phyloP scores from a whole-genome alignment of 2,797 vertebrate genomes.

The Paguma larvata region DNA sequence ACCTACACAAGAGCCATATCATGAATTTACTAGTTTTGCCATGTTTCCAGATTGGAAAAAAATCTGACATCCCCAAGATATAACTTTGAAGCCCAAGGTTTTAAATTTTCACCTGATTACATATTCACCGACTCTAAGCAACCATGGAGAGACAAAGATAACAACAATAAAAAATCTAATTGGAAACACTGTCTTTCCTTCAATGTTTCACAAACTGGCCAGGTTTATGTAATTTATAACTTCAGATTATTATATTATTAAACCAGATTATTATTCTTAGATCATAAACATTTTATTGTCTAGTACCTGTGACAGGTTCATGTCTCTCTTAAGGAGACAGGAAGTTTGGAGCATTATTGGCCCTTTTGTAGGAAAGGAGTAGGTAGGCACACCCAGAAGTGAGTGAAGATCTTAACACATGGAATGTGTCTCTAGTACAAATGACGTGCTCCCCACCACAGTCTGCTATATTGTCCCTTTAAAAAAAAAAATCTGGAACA shows the following conservation, averaged over 20 bases:
- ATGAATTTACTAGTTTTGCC: background rate
- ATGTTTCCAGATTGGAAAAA: background rate
- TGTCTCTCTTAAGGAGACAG: slow-evolving; percentile 64
- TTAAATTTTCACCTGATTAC: background rate
- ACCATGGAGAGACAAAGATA: background rate
- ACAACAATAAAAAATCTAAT: background rate
- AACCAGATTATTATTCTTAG: background rate
- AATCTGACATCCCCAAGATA: background rate
- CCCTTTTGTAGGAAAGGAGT: slow-evolving; percentile 60
- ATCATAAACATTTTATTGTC: slow-evolving; percentile 79
- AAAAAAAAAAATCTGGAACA: slow-evolving; percentile 41
- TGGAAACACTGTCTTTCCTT: background rate
- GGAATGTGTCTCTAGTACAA: background rate
- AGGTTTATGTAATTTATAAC: background rate
- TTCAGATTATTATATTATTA: background rate
- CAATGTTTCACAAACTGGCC: background rate
- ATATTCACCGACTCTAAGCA: background rate
- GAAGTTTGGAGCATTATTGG: slow-evolving; percentile 45
- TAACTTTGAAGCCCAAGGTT: background rate
- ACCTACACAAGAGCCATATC: background rate
- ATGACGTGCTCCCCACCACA: background rate
- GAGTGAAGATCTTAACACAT: background rate
- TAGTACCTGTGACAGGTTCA: slow-evolving; percentile 61
- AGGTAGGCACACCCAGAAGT: background rate
- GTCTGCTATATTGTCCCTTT: slow-evolving; percentile 3